Conservation (phyloP, 53 echinoderm and acorn worm genomes). For the Echinarachnius parma region DNA sequence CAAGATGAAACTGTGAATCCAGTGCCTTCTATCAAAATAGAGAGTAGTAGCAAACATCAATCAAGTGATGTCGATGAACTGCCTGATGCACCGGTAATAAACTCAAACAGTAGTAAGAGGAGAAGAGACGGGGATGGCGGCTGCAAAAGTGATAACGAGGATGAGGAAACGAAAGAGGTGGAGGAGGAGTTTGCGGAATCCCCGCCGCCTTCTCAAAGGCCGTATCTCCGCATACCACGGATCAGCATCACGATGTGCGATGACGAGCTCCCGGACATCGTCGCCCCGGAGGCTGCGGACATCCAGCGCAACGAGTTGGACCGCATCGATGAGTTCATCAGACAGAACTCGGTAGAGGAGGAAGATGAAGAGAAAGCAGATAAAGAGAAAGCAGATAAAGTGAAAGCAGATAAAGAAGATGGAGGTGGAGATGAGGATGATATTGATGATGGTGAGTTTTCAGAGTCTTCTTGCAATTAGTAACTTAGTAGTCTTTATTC, state of each 20-base stretch:
- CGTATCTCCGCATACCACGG: slow-evolving; percentile 1
- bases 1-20: too few species aligned
- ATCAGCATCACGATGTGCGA: slow-evolving; percentile 38
- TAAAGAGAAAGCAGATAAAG: background rate
- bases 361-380: background rate
- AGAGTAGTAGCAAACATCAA: too few species aligned
- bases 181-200: slow-evolving; percentile 1
- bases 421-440: slow-evolving; percentile 2
- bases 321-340: slow-evolving; percentile 8
- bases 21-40: too few species aligned
- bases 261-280: slow-evolving; percentile 12
- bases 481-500: too few species aligned
- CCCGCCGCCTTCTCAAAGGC: background rate
- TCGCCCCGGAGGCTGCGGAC: background rate
- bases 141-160: background rate
- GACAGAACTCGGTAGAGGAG: slow-evolving; percentile 16
- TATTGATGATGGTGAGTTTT: slow-evolving; percentile 22
- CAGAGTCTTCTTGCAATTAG: too few species aligned
- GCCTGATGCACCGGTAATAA: too few species aligned
- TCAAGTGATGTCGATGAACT: too few species aligned
- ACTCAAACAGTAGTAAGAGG: too few species aligned
- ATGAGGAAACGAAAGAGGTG: slow-evolving; percentile 2
- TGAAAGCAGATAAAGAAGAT: slow-evolving; percentile 11
- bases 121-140: too few species aligned
- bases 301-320: slow-evolving; percentile 10